Conservation (phyloP, 2,797 vertebrate species). For the Myotis planiceps region DNA sequence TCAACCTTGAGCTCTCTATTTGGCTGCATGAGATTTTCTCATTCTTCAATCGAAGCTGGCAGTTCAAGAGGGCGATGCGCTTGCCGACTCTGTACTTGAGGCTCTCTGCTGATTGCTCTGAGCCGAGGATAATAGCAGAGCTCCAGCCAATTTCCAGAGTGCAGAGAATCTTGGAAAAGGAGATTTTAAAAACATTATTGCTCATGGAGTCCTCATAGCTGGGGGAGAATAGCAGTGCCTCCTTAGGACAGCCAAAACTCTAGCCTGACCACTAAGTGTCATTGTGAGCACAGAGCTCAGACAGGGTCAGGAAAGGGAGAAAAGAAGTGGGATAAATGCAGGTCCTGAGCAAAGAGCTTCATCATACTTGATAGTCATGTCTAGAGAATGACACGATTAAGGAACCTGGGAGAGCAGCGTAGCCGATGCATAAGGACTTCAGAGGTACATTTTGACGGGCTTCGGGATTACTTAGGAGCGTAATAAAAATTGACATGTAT, state of each 20-base stretch:
- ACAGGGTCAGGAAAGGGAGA: conserved; percentile 4
- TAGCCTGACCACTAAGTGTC: conserved; percentile 9
- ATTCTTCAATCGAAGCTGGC: conserved; percentile 69
- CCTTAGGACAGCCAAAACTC: background rate
- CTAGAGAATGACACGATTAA: conserved; percentile 47
- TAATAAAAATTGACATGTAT: conserved; percentile 74
- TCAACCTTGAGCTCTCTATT: conserved; percentile 72
- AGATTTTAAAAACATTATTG: background rate
- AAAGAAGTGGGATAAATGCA: background rate
- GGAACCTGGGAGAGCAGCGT: background rate
- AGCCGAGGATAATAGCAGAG: conserved; percentile 71
- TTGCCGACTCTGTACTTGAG: conserved; percentile 38
- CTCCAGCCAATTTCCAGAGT: conserved; percentile 74
- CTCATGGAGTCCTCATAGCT: conserved; percentile 18
- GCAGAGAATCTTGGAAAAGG: conserved; percentile 54
- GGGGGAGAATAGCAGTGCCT: background rate
- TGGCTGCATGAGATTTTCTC: conserved; percentile 59
- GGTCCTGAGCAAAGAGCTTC: background rate
- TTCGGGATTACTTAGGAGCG: conserved; percentile 62
- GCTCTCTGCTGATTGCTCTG: conserved; percentile 48
- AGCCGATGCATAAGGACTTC: background rate
- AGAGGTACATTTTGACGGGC: background rate
- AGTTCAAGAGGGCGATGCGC: conserved; percentile 64
- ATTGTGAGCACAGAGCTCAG: background rate
- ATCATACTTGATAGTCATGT: conserved; percentile 49